Percentiles rank a stretch among this genome's conserved stretches.
These are phyloP conservation scores for Grus americana DNA, from an alignment of 2,113 vertebrate genomes.

Conservation along the genomic window DNA sequence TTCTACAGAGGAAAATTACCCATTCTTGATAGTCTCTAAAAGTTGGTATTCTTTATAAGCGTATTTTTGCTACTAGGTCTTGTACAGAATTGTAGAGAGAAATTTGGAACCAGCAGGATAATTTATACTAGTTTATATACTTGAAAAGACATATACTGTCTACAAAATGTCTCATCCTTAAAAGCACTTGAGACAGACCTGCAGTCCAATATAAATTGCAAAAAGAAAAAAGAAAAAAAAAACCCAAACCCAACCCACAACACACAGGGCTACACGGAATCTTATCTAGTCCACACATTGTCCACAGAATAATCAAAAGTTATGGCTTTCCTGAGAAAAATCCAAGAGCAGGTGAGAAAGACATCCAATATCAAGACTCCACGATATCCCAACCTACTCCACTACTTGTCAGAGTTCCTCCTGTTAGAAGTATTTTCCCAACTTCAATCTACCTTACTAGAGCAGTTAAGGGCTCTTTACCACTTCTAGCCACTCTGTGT, in stretches of 20 bases:
- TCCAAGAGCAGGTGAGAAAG: not conserved
- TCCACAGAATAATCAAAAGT: not conserved
- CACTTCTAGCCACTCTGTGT: not conserved
- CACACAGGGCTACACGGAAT: not conserved
- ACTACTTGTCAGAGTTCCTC: not conserved
- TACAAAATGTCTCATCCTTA: not conserved
- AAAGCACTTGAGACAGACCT: not conserved
- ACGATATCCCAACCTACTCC: not conserved
- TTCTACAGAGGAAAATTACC: not conserved
- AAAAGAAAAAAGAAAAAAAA: not conserved
- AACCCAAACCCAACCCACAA: not conserved
- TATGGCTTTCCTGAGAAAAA: not conserved
- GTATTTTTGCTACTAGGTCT: not conserved
- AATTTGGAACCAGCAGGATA: not conserved
- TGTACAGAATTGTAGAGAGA: not conserved
- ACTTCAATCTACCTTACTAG: not conserved
- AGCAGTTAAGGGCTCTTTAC: not conserved
- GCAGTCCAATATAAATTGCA: not conserved
- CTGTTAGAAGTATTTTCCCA: not conserved
- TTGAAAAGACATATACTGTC: not conserved
- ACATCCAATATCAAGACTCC: not conserved
- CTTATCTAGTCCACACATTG: not conserved
- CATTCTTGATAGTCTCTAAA: not conserved
- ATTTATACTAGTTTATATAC: not conserved
- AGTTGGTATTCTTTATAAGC: not conserved